These are phyloP conservation scores for Herminia tarsipennalis DNA, from an alignment of 2,888 invertebrate species.

Conservation along the genomic window DNA sequence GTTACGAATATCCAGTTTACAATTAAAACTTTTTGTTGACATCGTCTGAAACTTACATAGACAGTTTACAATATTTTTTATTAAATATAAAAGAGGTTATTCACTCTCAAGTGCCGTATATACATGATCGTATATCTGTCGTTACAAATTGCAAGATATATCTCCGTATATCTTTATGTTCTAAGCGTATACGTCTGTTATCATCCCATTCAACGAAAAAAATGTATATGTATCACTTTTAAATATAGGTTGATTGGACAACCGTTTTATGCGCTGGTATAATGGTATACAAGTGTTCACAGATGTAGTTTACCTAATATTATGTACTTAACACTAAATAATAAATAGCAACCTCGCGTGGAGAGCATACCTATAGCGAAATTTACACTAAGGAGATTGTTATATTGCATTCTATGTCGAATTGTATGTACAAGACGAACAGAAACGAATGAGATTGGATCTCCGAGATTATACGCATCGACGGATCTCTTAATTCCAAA, in stretches of 20 bases:
- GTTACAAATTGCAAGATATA: slow-evolving; percentile 80
- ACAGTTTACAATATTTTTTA: slow-evolving; percentile 80
- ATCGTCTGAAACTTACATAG: slow-evolving; percentile 75
- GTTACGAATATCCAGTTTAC: slow-evolving; percentile 52
- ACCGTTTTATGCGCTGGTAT: slow-evolving; percentile 76
- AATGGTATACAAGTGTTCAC: slow-evolving; percentile 84
- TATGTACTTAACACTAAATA: slow-evolving; percentile 82
- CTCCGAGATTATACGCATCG: slow-evolving; percentile 80
- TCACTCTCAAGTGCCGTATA: slow-evolving; percentile 80
- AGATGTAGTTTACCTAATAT: slow-evolving; percentile 75
- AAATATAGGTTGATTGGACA: slow-evolving; percentile 72
- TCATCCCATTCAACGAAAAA: slow-evolving; percentile 80
- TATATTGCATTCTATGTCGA: slow-evolving; percentile 76
- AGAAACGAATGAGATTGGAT: slow-evolving; percentile 77
- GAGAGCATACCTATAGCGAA: slow-evolving; percentile 78
- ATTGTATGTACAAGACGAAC: slow-evolving; percentile 73
- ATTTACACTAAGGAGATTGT: slow-evolving; percentile 82
- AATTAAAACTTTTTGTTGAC: slow-evolving; percentile 56
- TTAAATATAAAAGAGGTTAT: slow-evolving; percentile 83
- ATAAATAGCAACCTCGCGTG: slow-evolving; percentile 81
- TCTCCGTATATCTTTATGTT: slow-evolving; percentile 70
- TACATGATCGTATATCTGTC: slow-evolving; percentile 82
- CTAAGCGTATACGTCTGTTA: slow-evolving; percentile 92
- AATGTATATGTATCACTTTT: slow-evolving; percentile 77
- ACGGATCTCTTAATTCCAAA: slow-evolving; percentile 68